A percentile compares a stretch with the other conserved stretches of the same genome.
Evolutionary conservation across 2,888 invertebrate species (phyloP).

Genomic region (Phortica magna): DNA sequence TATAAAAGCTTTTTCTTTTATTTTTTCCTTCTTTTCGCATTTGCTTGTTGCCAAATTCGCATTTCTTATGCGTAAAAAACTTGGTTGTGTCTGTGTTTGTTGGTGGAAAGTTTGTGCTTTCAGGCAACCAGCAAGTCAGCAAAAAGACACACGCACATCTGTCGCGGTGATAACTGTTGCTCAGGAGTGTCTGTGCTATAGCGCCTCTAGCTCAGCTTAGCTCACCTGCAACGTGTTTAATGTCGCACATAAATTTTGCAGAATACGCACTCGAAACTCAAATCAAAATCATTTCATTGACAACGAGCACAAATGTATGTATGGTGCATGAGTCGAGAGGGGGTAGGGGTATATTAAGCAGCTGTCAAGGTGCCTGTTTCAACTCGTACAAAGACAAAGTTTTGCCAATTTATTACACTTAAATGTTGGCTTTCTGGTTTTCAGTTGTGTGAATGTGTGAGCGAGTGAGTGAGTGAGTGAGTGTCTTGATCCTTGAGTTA

Average conservation of each 20-base stretch:
- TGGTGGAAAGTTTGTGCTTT: neutral
- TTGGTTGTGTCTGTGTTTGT: neutral
- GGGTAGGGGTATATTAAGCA: neutral
- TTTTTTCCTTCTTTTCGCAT: neutral
- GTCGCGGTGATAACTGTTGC: slow-evolving; percentile 5
- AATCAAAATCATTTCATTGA: slow-evolving; percentile 65
- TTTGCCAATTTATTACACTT: slow-evolving; percentile 28
- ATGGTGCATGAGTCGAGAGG: neutral
- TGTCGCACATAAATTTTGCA: slow-evolving; percentile 28
- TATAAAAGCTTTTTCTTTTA: neutral
- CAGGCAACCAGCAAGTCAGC: neutral
- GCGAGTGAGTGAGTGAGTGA: neutral
- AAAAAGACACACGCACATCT: neutral
- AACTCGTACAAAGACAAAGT: slow-evolving; percentile 20
- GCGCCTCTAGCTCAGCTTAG: neutral
- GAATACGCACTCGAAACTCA: neutral
- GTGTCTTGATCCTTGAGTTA: neutral
- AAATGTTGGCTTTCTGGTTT: slow-evolving; percentile 17
- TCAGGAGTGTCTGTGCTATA: neutral
- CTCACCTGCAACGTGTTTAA: slow-evolving; percentile 14
- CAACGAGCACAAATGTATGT: neutral
- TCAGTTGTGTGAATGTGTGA: slow-evolving; percentile 6
- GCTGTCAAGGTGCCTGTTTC: slow-evolving; percentile 11
- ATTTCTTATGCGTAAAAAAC: neutral
- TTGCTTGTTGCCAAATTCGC: neutral